Evolutionary conservation across 2,888 invertebrate species (phyloP).

Genomic region (Metellina segmentata): DNA sequence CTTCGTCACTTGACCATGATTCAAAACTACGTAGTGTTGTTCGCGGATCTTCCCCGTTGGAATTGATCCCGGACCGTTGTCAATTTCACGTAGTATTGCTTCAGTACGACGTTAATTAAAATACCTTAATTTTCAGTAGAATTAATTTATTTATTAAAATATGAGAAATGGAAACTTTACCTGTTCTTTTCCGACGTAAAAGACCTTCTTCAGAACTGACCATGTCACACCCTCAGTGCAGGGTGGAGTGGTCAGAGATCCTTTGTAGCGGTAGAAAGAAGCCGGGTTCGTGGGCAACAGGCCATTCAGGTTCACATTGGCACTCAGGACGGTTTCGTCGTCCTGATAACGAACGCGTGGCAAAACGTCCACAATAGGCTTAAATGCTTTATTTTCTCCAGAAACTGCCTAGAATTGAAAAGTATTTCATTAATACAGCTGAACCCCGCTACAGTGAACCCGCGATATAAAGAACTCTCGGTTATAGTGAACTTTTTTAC

Average conservation of each 20-base stretch:
- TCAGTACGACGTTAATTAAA: too few relatives aligned
- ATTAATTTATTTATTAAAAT: too few relatives aligned
- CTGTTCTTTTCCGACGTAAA: conserved; percentile 1
- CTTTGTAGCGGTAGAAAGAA: conserved; percentile 27
- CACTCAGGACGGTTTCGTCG: neutral
- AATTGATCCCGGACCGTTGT: too few relatives aligned
- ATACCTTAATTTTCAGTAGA: too few relatives aligned
- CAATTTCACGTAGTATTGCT: too few relatives aligned
- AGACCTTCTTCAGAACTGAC: neutral
- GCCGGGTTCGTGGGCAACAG: conserved; percentile 11
- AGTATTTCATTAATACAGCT: too few relatives aligned
- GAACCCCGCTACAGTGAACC: too few relatives aligned
- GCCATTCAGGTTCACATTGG: conserved; percentile 5
- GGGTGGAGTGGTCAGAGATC: conserved; percentile 41
- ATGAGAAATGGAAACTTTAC: neutral
- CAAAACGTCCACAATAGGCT: conserved; percentile 1
- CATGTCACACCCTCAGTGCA: conserved; percentile 41
- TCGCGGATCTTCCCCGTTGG: too few relatives aligned
- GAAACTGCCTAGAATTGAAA: neutral
- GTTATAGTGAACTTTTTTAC: too few relatives aligned
- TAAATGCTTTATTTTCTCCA: conserved; percentile 6
- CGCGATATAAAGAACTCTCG: too few relatives aligned
- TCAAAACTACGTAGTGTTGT: too few relatives aligned
- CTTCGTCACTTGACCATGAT: too few relatives aligned
- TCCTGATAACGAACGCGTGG: conserved; percentile 17